phyloP scores from a whole-genome alignment of 2,888 invertebrate species.

The Drosophila lacicola region DNA sequence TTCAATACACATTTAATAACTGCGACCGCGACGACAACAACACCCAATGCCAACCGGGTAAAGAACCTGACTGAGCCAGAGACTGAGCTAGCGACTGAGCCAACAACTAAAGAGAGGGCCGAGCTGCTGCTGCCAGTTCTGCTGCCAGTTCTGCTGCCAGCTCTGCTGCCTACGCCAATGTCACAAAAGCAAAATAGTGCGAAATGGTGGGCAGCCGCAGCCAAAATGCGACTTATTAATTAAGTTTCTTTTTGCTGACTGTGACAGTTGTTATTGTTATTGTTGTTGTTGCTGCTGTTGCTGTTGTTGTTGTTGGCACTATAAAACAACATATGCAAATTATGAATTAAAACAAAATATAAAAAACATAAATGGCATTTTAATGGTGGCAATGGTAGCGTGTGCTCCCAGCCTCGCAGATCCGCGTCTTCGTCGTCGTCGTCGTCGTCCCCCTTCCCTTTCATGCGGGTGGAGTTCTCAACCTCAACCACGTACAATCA shows the following conservation, averaged over 20 bases:
- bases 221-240: conserved; percentile 76
- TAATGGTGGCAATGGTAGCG: conserved; percentile 61
- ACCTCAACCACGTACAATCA: conserved; percentile 33
- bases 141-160: conserved; percentile 2
- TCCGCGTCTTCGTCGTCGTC: not conserved
- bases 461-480: conserved; percentile 8
- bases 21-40: conserved; percentile 40
- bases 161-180: conserved; percentile 71
- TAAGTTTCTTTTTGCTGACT: conserved; percentile 63
- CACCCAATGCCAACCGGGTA: conserved; percentile 70
- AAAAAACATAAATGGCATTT: conserved; percentile 71
- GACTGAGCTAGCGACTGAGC: conserved; percentile 16
- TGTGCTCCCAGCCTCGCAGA: conserved; percentile 49
- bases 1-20: conserved; percentile 45
- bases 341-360: conserved; percentile 49
- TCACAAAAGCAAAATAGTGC: conserved; percentile 73
- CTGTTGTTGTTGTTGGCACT: conserved; percentile 34
- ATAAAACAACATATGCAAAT: conserved; percentile 70
- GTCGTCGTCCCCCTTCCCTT: not conserved
- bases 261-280: conserved; percentile 38
- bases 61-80: conserved; percentile 74
- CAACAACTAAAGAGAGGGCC: conserved; percentile 13
- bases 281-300: conserved; percentile 3
- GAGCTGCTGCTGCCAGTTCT: conserved; percentile 5
- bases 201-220: conserved; percentile 70